Percentiles rank a stretch among this genome's conserved stretches.
These are phyloP conservation scores for Pterostichus niger DNA, from an alignment of 2,888 invertebrate genomes.

Conservation along the genomic window DNA sequence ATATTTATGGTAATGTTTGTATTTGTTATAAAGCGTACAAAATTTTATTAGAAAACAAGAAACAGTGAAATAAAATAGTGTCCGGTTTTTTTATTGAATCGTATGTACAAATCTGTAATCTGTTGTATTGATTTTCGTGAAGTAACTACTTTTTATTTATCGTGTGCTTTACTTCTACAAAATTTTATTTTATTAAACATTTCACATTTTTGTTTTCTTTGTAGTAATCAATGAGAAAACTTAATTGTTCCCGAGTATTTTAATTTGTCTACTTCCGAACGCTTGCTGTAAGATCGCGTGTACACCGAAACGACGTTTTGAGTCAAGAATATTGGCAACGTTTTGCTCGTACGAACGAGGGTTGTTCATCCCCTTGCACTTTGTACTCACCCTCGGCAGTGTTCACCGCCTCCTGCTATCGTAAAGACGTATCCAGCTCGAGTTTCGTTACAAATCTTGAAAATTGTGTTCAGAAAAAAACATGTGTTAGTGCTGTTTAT, in stretches of 20 bases:
- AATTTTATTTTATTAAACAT: neutral
- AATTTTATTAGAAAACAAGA: too few species aligned
- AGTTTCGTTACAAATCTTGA: constrained; percentile 16
- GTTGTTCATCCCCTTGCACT: constrained; percentile 53
- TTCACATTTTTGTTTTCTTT: neutral
- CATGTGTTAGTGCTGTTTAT: neutral
- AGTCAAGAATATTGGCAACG: constrained; percentile 62
- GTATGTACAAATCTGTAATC: too few species aligned
- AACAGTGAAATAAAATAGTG: too few species aligned
- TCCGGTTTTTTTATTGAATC: too few species aligned
- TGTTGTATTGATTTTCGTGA: neutral
- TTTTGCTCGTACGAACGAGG: constrained; percentile 58
- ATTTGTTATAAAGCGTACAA: too few species aligned
- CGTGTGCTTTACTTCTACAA: neutral
- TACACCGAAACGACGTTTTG: neutral
- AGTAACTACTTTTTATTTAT: neutral
- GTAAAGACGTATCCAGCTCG: constrained; percentile 50
- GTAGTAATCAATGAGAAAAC: constrained; percentile 25
- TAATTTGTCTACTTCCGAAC: constrained; percentile 36
- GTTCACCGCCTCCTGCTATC: constrained; percentile 26
- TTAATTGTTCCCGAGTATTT: constrained; percentile 45
- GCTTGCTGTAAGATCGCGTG: neutral
- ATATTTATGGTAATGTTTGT: too few species aligned
- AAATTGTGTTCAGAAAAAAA: neutral
- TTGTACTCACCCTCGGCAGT: constrained; percentile 50